Base-by-base conservation (phyloP, 2,797 vertebrate species). In the Parauchenoglanis punctatus region DNA sequence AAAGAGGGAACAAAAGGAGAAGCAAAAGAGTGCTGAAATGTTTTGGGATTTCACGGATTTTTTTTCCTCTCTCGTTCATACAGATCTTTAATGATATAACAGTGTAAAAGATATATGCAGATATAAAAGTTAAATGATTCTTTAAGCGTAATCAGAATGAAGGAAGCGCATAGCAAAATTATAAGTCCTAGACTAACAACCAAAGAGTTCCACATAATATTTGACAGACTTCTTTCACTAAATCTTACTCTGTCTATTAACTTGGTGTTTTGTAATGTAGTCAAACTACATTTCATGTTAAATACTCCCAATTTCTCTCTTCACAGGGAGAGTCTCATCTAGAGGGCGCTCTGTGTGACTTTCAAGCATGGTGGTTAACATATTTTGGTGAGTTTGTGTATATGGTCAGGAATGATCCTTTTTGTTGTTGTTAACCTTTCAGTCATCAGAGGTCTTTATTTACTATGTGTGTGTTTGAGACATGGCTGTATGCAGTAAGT, bases 351-450 rank as follows among this genome's bases (percentile, higher is more conserved):
- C 93, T 97, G 2, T 97, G 96, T 91, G 90, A 94, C 90, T 96
- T 96, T 86, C 96, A 97, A 93, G 96, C 96, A 85, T 96, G 96
- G 95, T 97, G 96, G 96, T 93, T 97, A 81, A 96, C 95, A 31
- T 97, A 96, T 90, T 96, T 97, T 93, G 96, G 96, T 96, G 94
- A 96, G 95, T 90, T 81, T 77, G 44, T 63, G 18, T 73, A 63
- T 31, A 18, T 65, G 23, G 17, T 54, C 12, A 86, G 17, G 12
- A 68, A 58, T 54, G 28, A 70, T 31, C n/a, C 20, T 68, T 67
- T 44, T 76, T 85, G 25, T 54, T 40, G 8, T 68, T 54, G 54
- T 44, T 56, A 12, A 67, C 18, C 12, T 56, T 80, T 81, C 2
- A 61, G 11, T 63, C 1, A 4, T 61, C 12, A 81, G 31, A 35